Evolutionary conservation across 2,888 invertebrate species (phyloP), one percentile per base, ranked within the genome.

Genomic region (Yponomeuta evonymella): DNA sequence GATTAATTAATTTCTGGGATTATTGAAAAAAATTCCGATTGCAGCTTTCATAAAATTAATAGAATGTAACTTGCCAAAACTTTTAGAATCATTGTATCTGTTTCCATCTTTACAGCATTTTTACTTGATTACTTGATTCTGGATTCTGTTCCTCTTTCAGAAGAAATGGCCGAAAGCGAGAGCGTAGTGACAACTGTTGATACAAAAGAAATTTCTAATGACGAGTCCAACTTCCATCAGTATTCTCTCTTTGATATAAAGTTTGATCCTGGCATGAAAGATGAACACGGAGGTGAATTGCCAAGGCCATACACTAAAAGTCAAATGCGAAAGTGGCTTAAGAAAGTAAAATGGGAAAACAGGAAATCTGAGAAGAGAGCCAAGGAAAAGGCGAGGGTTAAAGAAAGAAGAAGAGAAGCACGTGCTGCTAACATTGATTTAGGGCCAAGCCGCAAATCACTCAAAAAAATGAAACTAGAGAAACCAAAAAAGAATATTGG

Each of bases 401-500:
- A 96, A 80, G 93, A 94, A 76, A 95, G 95, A 80, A 93, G 95
- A 72, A 93, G 93, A 69, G 93, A 94, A 80, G 96, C 96, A 1
- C 94, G 94, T 74, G 93, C 94, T 71, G 94, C 95, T 73, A 96
- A 97, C 75, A 87, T 95, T 71, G 94, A 95, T 72, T 80, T 95
- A 62, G 96, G 96, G 0, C 97, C 97, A 0, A 95, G 95, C 63
- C 94, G 98, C 72, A 98, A 97, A 87, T 93, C 94, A 72, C 84
- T 98, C 12, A 98, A 97, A 86, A 93, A 91, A 78, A 94, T 94
- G 83, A 96, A 94, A 80, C 94, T 96, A 92, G 93, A 94, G 66
- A 93, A 94, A 74, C 95, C 95, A 73, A 89, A 92, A 70, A 96
- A 95, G 81, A 95, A 94, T 86, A 93, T 94, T 71, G 93, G 93